Evolutionary conservation across 1,140 invertebrate genomes (phyloP), one percentile per base, ranked within the genome.

Genomic region (Phthorimaea operculella): DNA sequence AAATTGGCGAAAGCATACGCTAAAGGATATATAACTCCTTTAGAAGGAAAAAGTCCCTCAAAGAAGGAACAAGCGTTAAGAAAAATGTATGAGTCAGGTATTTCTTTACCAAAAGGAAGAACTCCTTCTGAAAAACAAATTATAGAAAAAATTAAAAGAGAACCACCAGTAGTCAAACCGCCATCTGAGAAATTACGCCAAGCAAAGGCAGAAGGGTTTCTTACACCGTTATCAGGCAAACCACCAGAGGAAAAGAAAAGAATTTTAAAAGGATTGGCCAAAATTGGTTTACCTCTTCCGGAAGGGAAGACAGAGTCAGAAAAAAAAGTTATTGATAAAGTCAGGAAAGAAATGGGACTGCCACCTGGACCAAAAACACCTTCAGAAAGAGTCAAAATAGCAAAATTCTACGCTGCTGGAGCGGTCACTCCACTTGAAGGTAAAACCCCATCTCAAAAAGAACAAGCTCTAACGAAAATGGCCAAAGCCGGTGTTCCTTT

Each of bases 1-100:
- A 74, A 60, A 48, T 62, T 59, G 34, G 50, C 44, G 50, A 42
- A 63, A 59, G 62, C 64, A 17, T 9, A 50, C 10, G 63, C 57
- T 12, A 50, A 34, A 6, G 67, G 67, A n/a, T 12, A 9, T 66
- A 8, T n/a, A n/a, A 71, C 69, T 16, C 70, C 72, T 0, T 54
- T 79, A 12, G 54, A 66, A 54, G 72, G 72, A 3, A 76, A 75
- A 66, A 57, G 63, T 4, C 8, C 52, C 9, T 16, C 42, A 33
- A 44, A 79, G 50, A 79, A 74, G 54, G 69, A 73, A 62, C 66
- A 64, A 55, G 68, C 72, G 33, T n/a, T 78, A 12, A 65, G 55
- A 65, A 55, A 58, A 51, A 50, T 66, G 36, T 59, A 61, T 6
- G 58, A 58, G 51, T 44, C 62, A 17, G 74, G 72, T 7, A 18